Evolutionary conservation across 2,113 vertebrate species (phyloP), one percentile per base, ranked within the genome.

Genomic region (Gallinago media): DNA sequence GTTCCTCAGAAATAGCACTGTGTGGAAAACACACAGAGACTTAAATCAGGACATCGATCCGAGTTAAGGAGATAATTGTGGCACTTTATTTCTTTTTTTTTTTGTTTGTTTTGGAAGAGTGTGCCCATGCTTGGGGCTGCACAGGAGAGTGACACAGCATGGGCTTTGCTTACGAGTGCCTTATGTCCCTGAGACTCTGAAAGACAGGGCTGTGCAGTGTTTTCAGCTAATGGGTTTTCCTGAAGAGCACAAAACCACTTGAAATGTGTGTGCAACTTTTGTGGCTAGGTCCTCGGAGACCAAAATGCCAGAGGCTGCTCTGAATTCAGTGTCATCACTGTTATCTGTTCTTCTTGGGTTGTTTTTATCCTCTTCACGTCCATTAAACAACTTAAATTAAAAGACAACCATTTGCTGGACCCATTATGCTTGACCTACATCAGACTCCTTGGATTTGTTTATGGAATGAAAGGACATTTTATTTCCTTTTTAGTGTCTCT

Each of bases 261-360:
- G 65, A 95, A 90, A 73, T 0, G 0, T 27, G 20, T 40, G 14
- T 84, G 17, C 46, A 74, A 5, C 49, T 84, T 96, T 40, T 83
- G 81, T 95, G 95, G 71, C 65, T 89, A 73, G 17, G 65, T 80
- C 92, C 87, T 95, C 46, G 67, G 96, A 96, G 85, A 92, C 25
- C 6, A 12, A 67, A 79, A 74, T 83, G 68, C 81, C 71, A 91
- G 70, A 86, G 36, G 66, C 80, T 74, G n/a, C 66, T 95, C 85
- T 94, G 77, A 89, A 88, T 91, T 78, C 77, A 74, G 8, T 85
- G 47, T 91, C 42, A 12, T 77, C n/a, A 36, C 50, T 85, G 66
- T 93, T 80, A 82, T 92, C 82, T 34, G 3, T 81, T 93, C 58
- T 84, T 90, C 70, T 92, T 95, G 49, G 29, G 19, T 54, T 54